These are phyloP conservation scores for Chauna torquata DNA, from an alignment of 2,113 vertebrate species.

Conservation along the genomic window DNA sequence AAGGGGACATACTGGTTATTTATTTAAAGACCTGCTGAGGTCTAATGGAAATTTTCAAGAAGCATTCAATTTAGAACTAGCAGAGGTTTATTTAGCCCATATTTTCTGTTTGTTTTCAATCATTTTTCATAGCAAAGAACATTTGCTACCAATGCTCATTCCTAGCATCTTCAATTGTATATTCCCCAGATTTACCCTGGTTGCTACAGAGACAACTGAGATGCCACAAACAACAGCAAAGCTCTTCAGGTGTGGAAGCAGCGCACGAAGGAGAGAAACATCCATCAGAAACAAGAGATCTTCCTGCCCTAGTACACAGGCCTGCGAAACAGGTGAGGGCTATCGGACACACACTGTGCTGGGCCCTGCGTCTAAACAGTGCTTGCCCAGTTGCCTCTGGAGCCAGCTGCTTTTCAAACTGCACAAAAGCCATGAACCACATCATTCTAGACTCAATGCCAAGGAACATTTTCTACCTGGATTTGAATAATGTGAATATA, in stretches of 20 bases:
- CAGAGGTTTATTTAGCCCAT: constrained; percentile 40
- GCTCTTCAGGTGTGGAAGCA: not conserved
- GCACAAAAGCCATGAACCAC: not conserved
- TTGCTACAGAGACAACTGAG: constrained; percentile 19
- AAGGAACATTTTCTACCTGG: constrained; percentile 63
- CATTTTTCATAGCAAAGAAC: constrained; percentile 42
- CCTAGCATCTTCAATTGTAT: not conserved
- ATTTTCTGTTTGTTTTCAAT: constrained; percentile 61
- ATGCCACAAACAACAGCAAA: constrained; percentile 21
- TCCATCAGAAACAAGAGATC: not conserved
- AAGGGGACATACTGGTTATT: constrained; percentile 31
- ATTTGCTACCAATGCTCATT: constrained; percentile 26
- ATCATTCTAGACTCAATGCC: constrained; percentile 3
- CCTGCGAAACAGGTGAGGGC: not conserved
- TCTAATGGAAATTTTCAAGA: constrained; percentile 52
- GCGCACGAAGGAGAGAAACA: not conserved
- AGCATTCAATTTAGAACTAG: constrained; percentile 38
- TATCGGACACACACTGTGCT: rapidly evolving
- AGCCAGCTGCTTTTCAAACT: not conserved
- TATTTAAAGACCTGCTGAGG: constrained; percentile 42
- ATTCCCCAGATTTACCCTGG: not conserved
- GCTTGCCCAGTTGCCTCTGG: not conserved
- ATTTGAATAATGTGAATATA: constrained; percentile 68
- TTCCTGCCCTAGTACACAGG: not conserved
- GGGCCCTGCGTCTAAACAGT: not conserved